Percentiles rank a stretch among this genome's conserved stretches.
Conservation (phyloP, 2,797 vertebrate genomes). For the Phalanger gymnotis region DNA sequence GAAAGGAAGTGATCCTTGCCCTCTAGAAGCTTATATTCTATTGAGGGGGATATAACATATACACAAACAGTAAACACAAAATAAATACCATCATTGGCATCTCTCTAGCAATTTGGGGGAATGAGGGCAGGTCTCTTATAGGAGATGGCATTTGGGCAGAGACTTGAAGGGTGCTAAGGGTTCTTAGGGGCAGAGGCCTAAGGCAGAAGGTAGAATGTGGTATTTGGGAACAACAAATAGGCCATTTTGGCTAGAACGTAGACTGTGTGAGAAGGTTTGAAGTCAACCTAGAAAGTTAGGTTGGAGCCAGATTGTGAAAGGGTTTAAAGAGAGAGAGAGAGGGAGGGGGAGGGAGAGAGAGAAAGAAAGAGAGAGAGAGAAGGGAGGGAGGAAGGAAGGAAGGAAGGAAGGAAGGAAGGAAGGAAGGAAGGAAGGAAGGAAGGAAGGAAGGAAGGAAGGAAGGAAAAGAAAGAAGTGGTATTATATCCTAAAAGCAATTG, state of each 20-base stretch:
- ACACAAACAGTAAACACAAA: not conserved
- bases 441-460: too few relatives aligned
- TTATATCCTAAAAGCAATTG: not conserved
- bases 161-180: not conserved
- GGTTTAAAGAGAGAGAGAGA: not conserved
- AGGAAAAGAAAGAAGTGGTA: not conserved
- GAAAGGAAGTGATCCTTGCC: not conserved
- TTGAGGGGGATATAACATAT: not conserved
- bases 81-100: not conserved
- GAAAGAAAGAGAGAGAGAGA: too few relatives aligned
- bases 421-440: not conserved
- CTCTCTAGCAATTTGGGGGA: not conserved
- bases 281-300: not conserved
- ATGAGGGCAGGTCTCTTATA: not conserved
- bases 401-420: fast-evolving
- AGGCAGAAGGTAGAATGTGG: not conserved
- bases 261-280: not conserved
- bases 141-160: not conserved
- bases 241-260: not conserved
- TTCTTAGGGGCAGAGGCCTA: not conserved
- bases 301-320: not conserved
- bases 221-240: not conserved
- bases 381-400: fast-evolving
- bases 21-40: not conserved
- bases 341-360: fast-evolving